Conservation (phyloP, 2,888 invertebrate species). For the Scaptomyza flava region DNA sequence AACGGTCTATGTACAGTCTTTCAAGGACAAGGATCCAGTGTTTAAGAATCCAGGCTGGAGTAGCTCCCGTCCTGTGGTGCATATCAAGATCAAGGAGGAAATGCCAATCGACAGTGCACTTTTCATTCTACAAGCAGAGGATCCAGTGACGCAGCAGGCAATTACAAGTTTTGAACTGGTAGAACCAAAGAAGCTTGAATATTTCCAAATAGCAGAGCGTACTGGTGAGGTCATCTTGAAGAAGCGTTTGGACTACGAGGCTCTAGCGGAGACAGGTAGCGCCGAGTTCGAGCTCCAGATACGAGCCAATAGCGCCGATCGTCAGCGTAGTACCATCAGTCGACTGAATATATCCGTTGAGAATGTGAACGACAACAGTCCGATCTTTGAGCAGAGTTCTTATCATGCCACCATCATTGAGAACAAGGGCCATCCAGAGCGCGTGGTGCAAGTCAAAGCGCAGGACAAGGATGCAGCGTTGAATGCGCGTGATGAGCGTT, state of each 20-base stretch:
- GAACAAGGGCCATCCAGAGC: constrained; percentile 88
- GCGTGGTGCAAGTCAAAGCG: constrained; percentile 89
- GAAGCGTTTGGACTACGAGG: constrained; percentile 91
- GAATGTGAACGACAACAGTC: constrained; percentile 92
- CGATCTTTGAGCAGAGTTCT: constrained; percentile 88
- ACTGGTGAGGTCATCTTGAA: constrained; percentile 91
- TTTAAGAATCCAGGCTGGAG: constrained; percentile 91
- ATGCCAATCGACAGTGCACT: constrained; percentile 90
- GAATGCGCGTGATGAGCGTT: constrained; percentile 86
- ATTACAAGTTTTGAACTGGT: constrained; percentile 87
- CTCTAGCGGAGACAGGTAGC: constrained; percentile 83
- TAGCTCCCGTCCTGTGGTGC: constrained; percentile 88
- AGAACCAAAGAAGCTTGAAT: constrained; percentile 85
- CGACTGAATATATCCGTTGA: constrained; percentile 89
- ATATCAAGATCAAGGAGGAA: constrained; percentile 90
- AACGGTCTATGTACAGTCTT: constrained; percentile 91
- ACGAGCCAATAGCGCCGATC: constrained; percentile 85
- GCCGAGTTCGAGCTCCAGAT: constrained; percentile 85
- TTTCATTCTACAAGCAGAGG: constrained; percentile 89
- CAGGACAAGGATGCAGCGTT: constrained; percentile 88
- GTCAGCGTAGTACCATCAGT: constrained; percentile 87
- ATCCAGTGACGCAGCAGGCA: constrained; percentile 88
- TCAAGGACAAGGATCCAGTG: constrained; percentile 90
- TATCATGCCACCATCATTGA: constrained; percentile 90
- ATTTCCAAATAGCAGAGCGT: constrained; percentile 87